A percentile compares a stretch with the other conserved stretches of the same genome.
Conservation (phyloP, 1,140 invertebrate genomes). For the Eubasilissa regina region DNA sequence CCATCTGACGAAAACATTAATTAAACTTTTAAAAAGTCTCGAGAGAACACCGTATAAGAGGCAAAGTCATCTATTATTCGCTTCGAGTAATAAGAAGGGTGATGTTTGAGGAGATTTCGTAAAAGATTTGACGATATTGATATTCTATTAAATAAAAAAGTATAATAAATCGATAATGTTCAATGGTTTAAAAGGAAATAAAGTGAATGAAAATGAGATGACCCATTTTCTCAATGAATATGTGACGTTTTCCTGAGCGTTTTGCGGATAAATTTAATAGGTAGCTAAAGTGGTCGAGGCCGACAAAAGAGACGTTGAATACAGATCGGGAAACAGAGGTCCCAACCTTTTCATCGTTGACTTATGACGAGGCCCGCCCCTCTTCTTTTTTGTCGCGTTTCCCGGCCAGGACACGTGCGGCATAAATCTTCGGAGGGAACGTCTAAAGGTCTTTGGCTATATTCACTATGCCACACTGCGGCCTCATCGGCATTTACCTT, state of each 20-base stretch:
- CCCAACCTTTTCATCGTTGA: conserved; percentile 20
- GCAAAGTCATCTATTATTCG: too few relatives aligned
- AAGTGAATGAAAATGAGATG: background rate
- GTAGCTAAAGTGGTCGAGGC: conserved; percentile 1
- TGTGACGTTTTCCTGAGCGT: background rate
- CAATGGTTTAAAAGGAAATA: too few relatives aligned
- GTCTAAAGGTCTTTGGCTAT: conserved; percentile 38
- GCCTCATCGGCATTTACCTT: conserved; percentile 12
- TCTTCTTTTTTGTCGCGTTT: conserved; percentile 48
- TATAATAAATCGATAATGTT: too few relatives aligned
- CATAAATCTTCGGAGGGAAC: conserved; percentile 55
- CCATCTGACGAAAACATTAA: background rate
- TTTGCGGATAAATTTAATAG: background rate
- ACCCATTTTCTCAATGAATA: conserved; percentile 8
- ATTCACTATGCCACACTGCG: conserved; percentile 1
- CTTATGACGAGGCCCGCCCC: conserved; percentile 47
- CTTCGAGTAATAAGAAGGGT: too few relatives aligned
- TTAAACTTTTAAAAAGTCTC: too few relatives aligned
- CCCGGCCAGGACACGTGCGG: conserved; percentile 51
- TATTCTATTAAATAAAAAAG: too few relatives aligned
- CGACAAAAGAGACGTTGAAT: conserved; percentile 20
- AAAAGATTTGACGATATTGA: too few relatives aligned
- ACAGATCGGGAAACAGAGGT: conserved; percentile 18
- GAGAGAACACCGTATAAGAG: too few relatives aligned
- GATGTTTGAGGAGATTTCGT: too few relatives aligned